These are phyloP conservation scores for Luperina testacea DNA, from an alignment of 2,888 invertebrate genomes.

Conservation along the genomic window DNA sequence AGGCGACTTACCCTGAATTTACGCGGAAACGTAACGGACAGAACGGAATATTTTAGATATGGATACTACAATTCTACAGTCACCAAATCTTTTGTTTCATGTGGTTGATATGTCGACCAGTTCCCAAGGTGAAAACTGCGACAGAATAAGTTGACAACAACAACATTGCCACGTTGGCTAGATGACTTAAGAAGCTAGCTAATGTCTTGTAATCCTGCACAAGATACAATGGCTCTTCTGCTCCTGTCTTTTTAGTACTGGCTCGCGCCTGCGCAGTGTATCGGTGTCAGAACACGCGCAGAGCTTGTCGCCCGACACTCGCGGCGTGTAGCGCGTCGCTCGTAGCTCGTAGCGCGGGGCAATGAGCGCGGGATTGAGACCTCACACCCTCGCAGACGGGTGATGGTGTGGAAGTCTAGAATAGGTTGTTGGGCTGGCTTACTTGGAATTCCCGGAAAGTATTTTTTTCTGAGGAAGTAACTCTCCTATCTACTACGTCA, in stretches of 20 bases:
- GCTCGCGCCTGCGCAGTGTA: constrained; percentile 34
- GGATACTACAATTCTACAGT: not conserved
- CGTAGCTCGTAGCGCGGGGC: constrained; percentile 6
- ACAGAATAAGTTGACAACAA: not conserved
- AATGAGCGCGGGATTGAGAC: constrained; percentile 43
- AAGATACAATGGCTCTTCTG: constrained; percentile 15
- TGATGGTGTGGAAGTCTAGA: not conserved
- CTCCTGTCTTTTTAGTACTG: not conserved
- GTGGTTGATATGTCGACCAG: not conserved
- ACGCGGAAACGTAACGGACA: not conserved
- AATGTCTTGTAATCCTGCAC: not conserved
- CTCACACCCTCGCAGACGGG: not conserved
- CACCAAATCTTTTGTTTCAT: not conserved
- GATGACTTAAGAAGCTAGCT: not conserved
- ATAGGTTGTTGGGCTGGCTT: not conserved
- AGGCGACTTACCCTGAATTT: not conserved
- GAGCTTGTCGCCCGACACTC: constrained; percentile 42
- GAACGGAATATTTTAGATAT: not conserved
- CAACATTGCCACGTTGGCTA: not conserved
- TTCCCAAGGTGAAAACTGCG: not conserved
- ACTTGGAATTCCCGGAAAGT: too few relatives aligned
- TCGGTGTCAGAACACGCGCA: constrained; percentile 50
- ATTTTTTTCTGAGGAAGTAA: not conserved
- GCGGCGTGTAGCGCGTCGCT: constrained; percentile 31
- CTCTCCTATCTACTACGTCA: not conserved